Evolutionary conservation across 1,140 invertebrate species (phyloP), one percentile per base, ranked within the genome.

Genomic region (Maniola jurtina): DNA sequence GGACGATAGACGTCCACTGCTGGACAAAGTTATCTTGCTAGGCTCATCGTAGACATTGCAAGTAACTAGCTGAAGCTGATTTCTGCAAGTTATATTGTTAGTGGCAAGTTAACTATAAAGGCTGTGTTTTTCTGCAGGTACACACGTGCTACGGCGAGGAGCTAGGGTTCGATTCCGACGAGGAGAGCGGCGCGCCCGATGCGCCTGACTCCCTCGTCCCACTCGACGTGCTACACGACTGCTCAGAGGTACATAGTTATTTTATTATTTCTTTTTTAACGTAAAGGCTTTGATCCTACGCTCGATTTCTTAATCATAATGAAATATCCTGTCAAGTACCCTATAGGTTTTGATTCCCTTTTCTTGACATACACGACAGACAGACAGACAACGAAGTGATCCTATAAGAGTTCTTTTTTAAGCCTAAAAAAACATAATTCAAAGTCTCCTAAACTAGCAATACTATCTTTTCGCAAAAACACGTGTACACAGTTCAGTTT

Each of bases 91-190:
- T n/a, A n/a, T n/a, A n/a, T n/a, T n/a, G n/a, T n/a, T n/a, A n/a
- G n/a, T n/a, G n/a, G n/a, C n/a, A n/a, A n/a, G n/a, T n/a, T 45
- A 45, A 2, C 9, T 45, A 45, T 38, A 9, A 45, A 6, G 42
- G 14, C 5, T 14, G 3, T 64, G 58, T 64, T 8, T 60, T 9
- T 56, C 9, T 42, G 14, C 86, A 94, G 89, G 95, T 98, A 64
- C 97, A 98, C 88, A 94, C 94, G 72, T 96, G 95, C 79, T 99
- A 99, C 91, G 98, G 98, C 50, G 96, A 97, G 76, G 97, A 98
- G 88, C 91, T 98, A 68, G 97, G 97, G 35, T 93, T 98, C 76
- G 97, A 96, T 13, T 97, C 96, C 11, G 97, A 98, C 86, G 97
- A 98, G 88, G 97, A 98, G 85, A 96, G 97, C 80, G 98, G 98